Base-by-base conservation (phyloP, 2,113 vertebrate species). In the Puffinus mauretanicus region DNA sequence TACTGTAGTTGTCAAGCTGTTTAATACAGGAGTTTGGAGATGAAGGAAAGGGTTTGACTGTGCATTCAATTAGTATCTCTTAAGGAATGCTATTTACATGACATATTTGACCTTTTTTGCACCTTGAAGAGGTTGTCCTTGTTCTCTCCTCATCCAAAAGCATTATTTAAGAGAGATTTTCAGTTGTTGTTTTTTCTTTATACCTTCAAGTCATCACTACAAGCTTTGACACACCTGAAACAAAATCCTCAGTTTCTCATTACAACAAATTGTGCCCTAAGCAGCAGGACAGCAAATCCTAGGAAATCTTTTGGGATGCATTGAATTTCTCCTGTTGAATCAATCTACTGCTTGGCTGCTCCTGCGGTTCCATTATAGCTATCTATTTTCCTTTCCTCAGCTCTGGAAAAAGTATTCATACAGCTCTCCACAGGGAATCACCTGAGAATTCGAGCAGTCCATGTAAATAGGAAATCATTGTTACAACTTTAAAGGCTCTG, bases 301-400 rank as follows among this genome's bases (percentile, higher is more conserved):
- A 72, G 81, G 84, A 95, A 97, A 93, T 98, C 96, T 97, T 96
- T 90, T 90, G 96, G 96, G 97, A 97, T 97, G 90, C 81, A 70
- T 91, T 97, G 92, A 95, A 94, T 98, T 97, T 97, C 96, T 98
- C 91, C 97, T 95, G 80, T 98, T 97, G 98, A 98, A 97, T 98
- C 97, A 97, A 89, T 98, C 97, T 98, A 93, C 94, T 97, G 97
- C 96, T 96, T 98, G 97, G 86, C 94, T 97, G 96, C 96, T 86
- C 92, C 96, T 93, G 85, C 70, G 95, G 91, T 97, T 97, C 94
- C 83, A 93, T 96, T 97, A 95, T 91, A 96, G 87, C 79, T 96
- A 73, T 97, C 96, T 96, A 91, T 98, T 97, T 97, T 97, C 93
- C 88, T 98, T 97, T 96, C 93, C 81, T 97, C 84, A 86, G 61